Percentiles rank a stretch among this genome's conserved stretches.
These are phyloP conservation scores for Lophius americanus DNA, from an alignment of 2,797 vertebrate genomes.

Conservation along the genomic window DNA sequence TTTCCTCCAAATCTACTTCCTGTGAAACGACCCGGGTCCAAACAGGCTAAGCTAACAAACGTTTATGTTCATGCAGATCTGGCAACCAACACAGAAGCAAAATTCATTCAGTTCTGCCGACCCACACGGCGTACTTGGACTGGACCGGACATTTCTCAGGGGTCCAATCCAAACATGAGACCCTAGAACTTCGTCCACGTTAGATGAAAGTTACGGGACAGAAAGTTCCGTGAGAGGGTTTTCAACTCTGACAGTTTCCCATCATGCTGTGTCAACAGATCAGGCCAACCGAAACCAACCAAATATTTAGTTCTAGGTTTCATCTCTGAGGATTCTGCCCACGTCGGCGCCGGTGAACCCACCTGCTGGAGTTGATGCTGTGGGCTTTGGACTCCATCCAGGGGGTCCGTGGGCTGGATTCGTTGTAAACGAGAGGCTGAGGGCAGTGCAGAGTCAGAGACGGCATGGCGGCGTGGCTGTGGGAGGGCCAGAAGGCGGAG, in stretches of 20 bases:
- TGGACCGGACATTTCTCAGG: too few species aligned
- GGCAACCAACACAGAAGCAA: too few species aligned
- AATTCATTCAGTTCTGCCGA: too few species aligned
- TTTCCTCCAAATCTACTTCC: too few species aligned
- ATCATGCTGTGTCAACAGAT: background rate
- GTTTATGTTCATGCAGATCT: background rate
- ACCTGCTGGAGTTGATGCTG: conserved; percentile 81
- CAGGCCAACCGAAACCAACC: background rate
- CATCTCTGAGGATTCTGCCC: background rate
- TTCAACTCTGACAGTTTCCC: background rate
- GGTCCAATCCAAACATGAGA: too few species aligned
- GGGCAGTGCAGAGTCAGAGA: conserved; percentile 87
- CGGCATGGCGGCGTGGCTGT: conserved; percentile 78
- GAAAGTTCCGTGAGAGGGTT: background rate
- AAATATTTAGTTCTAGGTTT: background rate
- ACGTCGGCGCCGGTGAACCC: conserved; percentile 26
- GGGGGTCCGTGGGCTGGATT: conserved; percentile 79
- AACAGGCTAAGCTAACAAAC: too few species aligned
- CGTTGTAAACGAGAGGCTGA: conserved; percentile 84
- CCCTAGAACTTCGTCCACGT: background rate
- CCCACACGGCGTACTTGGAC: too few species aligned
- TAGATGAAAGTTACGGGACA: background rate
- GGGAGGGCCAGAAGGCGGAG: conserved; percentile 82
- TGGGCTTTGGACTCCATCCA: conserved; percentile 86
- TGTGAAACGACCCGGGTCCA: too few species aligned